Evolutionary conservation across 2,888 invertebrate species (phyloP), one percentile per base, ranked within the genome.

Genomic region (Tachystola acroxantha): DNA sequence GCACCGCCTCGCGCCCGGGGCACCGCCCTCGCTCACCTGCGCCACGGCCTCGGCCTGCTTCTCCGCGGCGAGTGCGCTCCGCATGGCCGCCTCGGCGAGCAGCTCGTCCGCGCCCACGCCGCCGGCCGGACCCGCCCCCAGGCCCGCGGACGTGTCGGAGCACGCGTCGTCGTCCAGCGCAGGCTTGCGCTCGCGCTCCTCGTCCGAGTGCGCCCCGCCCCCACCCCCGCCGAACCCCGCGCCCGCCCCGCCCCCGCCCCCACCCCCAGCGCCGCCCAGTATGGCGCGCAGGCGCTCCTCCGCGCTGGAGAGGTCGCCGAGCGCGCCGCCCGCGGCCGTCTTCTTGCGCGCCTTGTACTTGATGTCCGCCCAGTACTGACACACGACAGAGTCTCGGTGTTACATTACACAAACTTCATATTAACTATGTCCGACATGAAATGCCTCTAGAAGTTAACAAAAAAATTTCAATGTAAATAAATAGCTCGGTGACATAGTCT

Each of bases 301-400:
- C 0, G 66, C 69, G 39, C 60, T 67, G 19, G 82, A 74, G 2
- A 85, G 64, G 33, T 84, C 84, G 0, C 81, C 84, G 4, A 80
- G 57, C 1, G 77, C 75, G 1, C n/a, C n/a, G n/a, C n/a, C n/a
- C n/a, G n/a, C n/a, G 3, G 16, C 16, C 16, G 16, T 61, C 64
- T 85, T 85, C 56, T 79, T 79, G 2, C 85, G 73, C 1, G 82
- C 74, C 45, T 80, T 82, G 50, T 86, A 85, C 41, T 85, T 86
- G 22, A 86, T 72, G 37, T 84, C 85, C 1, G 85, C 81, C 85
- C 85, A 86, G 44, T 80, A 82, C 81, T 84, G 64, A 24, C 50
- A 53, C 14, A 32, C 25, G 10, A 25, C 3, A 24, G 5, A 20
- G 4, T 6, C 20, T 7, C 20, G 7, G 5, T 20, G 20, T 20